Conservation (phyloP, 2,888 invertebrate species). For the Acrobasis suavella region DNA sequence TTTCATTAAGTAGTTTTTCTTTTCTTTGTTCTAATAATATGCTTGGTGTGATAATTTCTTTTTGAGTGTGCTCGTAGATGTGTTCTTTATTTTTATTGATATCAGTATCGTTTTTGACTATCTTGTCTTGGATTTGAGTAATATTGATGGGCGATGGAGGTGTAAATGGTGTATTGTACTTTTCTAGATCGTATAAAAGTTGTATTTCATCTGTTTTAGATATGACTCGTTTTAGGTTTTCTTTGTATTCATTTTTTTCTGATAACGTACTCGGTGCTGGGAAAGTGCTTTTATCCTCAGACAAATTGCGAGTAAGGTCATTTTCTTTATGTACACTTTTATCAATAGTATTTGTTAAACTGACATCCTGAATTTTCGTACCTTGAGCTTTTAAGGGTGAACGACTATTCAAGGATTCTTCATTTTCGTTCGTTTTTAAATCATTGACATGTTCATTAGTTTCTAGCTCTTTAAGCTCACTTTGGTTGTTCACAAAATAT, state of each 20-base stretch:
- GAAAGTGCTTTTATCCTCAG: constrained; percentile 27
- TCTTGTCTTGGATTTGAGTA: neutral
- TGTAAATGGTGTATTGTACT: neutral
- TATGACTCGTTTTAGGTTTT: neutral
- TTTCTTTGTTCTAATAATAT: constrained; percentile 46
- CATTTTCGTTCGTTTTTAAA: neutral
- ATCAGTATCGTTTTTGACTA: constrained; percentile 4
- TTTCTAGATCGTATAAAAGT: constrained; percentile 12
- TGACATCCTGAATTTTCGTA: neutral
- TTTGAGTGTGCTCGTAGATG: constrained; percentile 17
- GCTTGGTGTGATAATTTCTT: constrained; percentile 44
- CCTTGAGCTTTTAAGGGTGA: neutral
- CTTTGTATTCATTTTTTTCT: constrained; percentile 10
- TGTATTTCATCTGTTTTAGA: constrained; percentile 16
- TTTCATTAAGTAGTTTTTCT: constrained; percentile 42
- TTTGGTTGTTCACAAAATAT: constrained; percentile 39
- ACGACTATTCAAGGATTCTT: neutral
- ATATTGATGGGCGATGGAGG: neutral
- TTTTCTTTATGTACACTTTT: neutral
- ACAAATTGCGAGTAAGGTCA: neutral
- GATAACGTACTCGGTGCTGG: constrained; percentile 29
- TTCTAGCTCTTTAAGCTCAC: neutral
- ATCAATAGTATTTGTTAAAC: neutral
- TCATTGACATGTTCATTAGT: constrained; percentile 14
- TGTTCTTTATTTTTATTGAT: constrained; percentile 16